phyloP scores from a whole-genome alignment of 2,113 vertebrate species.

The Hemicordylus capensis region DNA sequence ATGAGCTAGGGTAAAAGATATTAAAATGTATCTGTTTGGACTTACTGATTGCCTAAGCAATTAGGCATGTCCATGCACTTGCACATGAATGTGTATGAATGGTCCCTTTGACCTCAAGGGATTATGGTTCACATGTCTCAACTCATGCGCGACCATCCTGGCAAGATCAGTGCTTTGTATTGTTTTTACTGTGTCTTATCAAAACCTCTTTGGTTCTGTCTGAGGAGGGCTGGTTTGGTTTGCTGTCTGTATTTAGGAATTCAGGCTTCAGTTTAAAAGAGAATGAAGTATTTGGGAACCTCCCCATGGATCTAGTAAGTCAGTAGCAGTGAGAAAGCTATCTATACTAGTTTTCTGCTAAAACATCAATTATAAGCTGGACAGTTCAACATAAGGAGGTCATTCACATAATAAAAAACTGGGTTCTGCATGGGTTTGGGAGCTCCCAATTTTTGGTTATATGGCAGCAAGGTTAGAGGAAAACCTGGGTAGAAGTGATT shows the following conservation, averaged over 20 bases:
- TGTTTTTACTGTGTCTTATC: neutral
- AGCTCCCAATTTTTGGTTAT: no score
- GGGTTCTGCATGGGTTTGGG: no score
- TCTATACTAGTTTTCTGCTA: neutral
- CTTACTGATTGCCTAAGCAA: neutral
- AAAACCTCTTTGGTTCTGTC: neutral
- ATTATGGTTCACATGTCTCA: neutral
- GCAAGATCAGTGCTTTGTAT: neutral
- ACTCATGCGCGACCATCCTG: neutral
- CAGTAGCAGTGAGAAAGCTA: neutral
- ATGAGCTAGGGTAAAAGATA: slow-evolving; percentile 15
- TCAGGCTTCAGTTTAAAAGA: slow-evolving; percentile 8
- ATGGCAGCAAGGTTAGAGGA: no score
- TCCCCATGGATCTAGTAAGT: neutral
- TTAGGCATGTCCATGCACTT: neutral
- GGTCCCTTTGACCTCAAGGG: neutral
- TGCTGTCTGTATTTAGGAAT: slow-evolving; percentile 15
- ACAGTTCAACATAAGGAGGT: neutral
- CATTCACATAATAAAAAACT: no score
- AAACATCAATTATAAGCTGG: neutral
- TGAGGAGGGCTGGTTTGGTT: neutral
- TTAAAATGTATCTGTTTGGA: neutral
- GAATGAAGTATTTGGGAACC: slow-evolving; percentile 18
- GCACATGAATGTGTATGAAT: neutral
- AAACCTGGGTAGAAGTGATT: no score